Evolutionary conservation across 2,888 invertebrate species (phyloP).

Genomic region (Nasonovia ribisnigri): DNA sequence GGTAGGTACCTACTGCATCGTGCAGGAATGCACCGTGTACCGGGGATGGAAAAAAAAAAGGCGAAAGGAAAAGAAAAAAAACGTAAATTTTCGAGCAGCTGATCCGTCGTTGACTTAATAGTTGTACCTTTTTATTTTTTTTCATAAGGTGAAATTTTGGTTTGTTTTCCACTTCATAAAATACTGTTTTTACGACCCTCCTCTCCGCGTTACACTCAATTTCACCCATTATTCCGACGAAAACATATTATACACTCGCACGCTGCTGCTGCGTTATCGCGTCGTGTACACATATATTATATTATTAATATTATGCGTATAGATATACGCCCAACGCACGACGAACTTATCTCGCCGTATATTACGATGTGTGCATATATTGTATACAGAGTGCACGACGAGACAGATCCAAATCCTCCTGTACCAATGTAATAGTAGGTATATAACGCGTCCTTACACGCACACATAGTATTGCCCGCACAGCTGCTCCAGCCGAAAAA

Average conservation of each 20-base stretch:
- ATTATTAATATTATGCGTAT: constrained; percentile 6
- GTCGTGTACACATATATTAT: not conserved
- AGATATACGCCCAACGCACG: not conserved
- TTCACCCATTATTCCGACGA: constrained; percentile 49
- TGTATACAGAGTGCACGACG: not conserved
- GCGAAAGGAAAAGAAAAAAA: not conserved
- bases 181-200: constrained; percentile 61
- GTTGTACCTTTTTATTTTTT: constrained; percentile 33
- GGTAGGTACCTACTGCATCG: not conserved
- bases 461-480: not conserved
- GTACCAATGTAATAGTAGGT: not conserved
- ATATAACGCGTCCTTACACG: not conserved
- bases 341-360: not conserved
- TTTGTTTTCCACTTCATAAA: constrained; percentile 65
- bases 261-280: constrained; percentile 4
- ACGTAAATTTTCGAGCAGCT: constrained; percentile 51
- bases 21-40: not conserved
- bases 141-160: constrained; percentile 56
- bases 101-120: constrained; percentile 59
- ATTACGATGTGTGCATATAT: not conserved
- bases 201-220: constrained; percentile 48
- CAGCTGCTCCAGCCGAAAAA: not conserved
- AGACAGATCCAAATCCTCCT: not conserved
- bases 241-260: constrained; percentile 22
- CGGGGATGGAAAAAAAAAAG: not conserved